Conservation (phyloP, 2,888 invertebrate species). For the Leucoptera coffeella region DNA sequence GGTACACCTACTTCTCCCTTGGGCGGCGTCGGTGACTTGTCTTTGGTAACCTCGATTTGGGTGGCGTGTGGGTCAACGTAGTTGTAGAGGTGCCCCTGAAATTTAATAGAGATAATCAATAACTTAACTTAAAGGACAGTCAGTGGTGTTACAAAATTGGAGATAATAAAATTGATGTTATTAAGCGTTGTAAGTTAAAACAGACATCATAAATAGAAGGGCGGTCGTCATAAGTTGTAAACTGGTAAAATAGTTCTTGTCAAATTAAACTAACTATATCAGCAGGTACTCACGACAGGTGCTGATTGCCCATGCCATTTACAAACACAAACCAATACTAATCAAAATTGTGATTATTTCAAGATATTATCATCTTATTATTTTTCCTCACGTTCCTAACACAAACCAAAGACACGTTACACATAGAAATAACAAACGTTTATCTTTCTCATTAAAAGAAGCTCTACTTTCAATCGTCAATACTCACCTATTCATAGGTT, state of each 20-base stretch:
- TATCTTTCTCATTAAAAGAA: no score
- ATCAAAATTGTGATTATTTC: no score
- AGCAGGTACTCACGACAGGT: no score
- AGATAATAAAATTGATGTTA: background rate
- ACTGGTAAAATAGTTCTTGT: background rate
- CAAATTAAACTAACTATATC: no score
- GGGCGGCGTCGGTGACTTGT: constrained; percentile 25
- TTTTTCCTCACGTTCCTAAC: no score
- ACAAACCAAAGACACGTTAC: no score
- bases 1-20: constrained; percentile 20
- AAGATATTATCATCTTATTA: no score
- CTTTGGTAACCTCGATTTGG: constrained; percentile 27
- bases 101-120: constrained; percentile 2
- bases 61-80: constrained; percentile 16
- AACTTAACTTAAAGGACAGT: background rate
- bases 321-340: no score
- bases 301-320: no score
- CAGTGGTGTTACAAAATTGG: background rate
- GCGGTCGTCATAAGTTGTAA: background rate
- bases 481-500: constrained; percentile 34
- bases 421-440: no score
- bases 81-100: constrained; percentile 41
- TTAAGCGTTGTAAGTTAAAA: no score
- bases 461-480: no score
- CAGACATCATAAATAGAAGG: background rate